phyloP scores from a whole-genome alignment of 64 coral and sea anemone genomes.

The Stichodactyla helianthus region DNA sequence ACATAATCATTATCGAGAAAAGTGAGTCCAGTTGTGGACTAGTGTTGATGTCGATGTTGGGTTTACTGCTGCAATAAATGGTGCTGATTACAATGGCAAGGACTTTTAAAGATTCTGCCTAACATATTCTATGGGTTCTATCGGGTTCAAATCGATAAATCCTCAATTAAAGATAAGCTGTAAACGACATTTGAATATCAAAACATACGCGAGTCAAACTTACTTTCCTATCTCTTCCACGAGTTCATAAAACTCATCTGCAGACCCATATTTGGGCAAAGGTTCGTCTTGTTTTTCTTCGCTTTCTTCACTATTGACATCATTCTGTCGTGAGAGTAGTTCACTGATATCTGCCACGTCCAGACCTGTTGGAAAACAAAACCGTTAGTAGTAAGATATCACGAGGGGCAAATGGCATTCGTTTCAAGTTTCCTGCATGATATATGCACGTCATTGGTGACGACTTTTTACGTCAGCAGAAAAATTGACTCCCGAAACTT shows the following conservation, averaged over 20 bases:
- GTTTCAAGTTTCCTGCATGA: neutral
- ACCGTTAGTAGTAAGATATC: neutral
- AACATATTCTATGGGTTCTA: too few species aligned
- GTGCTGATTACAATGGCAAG: too few species aligned
- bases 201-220: neutral
- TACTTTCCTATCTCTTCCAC: slow-evolving; percentile 63
- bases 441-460: slow-evolving; percentile 9
- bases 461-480: neutral
- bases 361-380: slow-evolving; percentile 13
- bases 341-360: slow-evolving; percentile 23
- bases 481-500: neutral
- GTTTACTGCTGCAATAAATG: too few species aligned
- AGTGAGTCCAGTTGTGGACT: too few species aligned
- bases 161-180: too few species aligned
- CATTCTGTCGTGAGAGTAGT: neutral
- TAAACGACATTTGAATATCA: too few species aligned
- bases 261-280: slow-evolving; percentile 56
- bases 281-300: slow-evolving; percentile 39
- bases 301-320: slow-evolving; percentile 29
- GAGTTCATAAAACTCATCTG: slow-evolving; percentile 64
- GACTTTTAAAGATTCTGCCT: too few species aligned
- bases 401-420: neutral
- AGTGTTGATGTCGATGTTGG: too few species aligned
- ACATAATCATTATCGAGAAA: too few species aligned
- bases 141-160: too few species aligned